These are phyloP conservation scores for Herminia tarsipennalis DNA, from an alignment of 2,888 invertebrate species.

Conservation along the genomic window DNA sequence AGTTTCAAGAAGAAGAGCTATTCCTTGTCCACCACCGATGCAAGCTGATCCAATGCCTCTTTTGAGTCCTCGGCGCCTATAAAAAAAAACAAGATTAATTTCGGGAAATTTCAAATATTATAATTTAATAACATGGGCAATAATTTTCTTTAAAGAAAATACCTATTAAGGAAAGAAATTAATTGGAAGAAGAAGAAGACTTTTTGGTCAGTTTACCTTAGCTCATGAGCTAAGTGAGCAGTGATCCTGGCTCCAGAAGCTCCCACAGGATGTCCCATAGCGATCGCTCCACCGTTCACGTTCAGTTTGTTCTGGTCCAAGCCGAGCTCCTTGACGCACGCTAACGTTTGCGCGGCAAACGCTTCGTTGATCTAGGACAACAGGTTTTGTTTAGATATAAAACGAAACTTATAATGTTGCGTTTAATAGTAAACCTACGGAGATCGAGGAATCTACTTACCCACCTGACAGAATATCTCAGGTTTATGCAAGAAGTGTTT, in stretches of 20 bases:
- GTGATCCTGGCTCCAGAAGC: conserved; percentile 97
- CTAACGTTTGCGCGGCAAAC: conserved; percentile 96
- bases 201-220: conserved; percentile 86
- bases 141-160: background rate
- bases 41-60: conserved; percentile 97
- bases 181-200: background rate
- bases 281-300: conserved; percentile 97
- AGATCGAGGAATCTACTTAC: too few relatives aligned
- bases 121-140: too few relatives aligned
- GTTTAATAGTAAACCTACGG: too few relatives aligned
- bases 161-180: background rate
- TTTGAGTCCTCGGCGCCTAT: conserved; percentile 92
- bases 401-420: too few relatives aligned
- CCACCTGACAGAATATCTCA: too few relatives aligned
- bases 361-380: conserved; percentile 96
- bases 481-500: too few relatives aligned
- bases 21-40: conserved; percentile 99
- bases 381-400: background rate
- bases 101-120: too few relatives aligned
- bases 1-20: conserved; percentile 95
- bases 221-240: conserved; percentile 94
- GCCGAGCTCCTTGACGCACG: conserved; percentile 94
- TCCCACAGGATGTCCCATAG: conserved; percentile 96
- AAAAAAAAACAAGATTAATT: conserved; percentile 54
- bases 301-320: conserved; percentile 95